Percentiles rank a stretch among this genome's conserved stretches.
Conservation (phyloP, 2,113 vertebrate species). For the Oceanodroma tethys region DNA sequence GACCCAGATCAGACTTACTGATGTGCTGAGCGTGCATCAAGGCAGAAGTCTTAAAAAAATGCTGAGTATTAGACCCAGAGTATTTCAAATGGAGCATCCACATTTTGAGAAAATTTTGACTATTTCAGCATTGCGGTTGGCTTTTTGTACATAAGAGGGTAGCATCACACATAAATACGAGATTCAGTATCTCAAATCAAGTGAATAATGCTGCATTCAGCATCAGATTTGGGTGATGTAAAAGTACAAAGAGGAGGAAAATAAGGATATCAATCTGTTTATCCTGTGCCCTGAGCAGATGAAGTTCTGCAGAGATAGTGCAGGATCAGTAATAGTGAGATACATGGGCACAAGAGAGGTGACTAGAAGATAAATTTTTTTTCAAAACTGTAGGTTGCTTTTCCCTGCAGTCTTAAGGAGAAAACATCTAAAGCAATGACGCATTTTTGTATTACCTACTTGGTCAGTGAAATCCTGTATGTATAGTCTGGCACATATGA, state of each 20-base stretch:
- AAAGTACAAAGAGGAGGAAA: not conserved
- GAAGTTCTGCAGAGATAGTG: not conserved
- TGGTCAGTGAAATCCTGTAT: not conserved
- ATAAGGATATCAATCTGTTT: not conserved
- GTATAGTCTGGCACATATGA: fast-evolving
- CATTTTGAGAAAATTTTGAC: not conserved
- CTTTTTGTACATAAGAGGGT: not conserved
- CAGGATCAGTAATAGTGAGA: not conserved
- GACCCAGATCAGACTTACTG: not conserved
- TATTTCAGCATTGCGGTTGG: not conserved
- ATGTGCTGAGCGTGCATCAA: not conserved
- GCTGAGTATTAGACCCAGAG: not conserved
- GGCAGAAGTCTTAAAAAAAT: not conserved
- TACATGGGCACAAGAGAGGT: not conserved
- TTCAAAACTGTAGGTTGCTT: not conserved
- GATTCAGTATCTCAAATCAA: not conserved
- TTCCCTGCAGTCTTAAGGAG: not conserved
- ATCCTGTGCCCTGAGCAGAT: not conserved
- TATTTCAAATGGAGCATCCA: not conserved
- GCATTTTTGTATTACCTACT: not conserved
- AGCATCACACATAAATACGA: not conserved
- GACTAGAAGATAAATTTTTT: not conserved
- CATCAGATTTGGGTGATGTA: not conserved
- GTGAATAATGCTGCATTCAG: not conserved
- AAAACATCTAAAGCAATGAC: not conserved